phyloP scores from a whole-genome alignment of 2,888 invertebrate genomes.

The Paralinhomoeus sp. region DNA sequence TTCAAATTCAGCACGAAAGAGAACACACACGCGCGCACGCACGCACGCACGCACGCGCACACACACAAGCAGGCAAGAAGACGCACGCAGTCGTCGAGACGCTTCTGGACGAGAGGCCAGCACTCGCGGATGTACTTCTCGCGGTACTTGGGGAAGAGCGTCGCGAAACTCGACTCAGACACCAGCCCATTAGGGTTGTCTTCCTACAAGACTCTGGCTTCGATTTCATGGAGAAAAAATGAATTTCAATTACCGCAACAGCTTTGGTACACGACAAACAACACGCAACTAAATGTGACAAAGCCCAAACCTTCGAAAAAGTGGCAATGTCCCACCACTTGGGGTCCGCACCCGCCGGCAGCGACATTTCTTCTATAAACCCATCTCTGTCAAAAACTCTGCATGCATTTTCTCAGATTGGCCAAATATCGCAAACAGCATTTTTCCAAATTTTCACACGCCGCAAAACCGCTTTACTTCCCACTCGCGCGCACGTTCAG shows the following conservation, averaged over 20 bases:
- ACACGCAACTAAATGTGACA: not conserved
- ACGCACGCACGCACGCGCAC: too few species aligned
- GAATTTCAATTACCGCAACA: not conserved
- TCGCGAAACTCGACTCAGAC: constrained; percentile 85
- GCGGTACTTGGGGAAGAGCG: constrained; percentile 83
- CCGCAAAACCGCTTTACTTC: too few species aligned
- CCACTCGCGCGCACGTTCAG: too few species aligned
- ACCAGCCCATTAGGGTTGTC: constrained; percentile 68
- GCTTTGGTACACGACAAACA: not conserved
- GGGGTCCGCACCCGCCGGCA: constrained; percentile 9
- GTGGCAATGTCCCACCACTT: constrained; percentile 31
- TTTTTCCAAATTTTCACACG: too few species aligned
- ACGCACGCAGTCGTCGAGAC: constrained; percentile 45
- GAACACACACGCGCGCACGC: too few species aligned
- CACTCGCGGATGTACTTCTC: constrained; percentile 81
- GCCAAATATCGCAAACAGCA: too few species aligned
- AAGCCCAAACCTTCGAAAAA: constrained; percentile 43
- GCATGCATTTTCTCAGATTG: too few species aligned
- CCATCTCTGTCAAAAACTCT: too few species aligned
- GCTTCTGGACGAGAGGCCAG: constrained; percentile 78
- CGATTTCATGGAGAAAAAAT: constrained; percentile 30
- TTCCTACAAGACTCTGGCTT: constrained; percentile 50
- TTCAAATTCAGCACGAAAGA: too few species aligned
- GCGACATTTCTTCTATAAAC: too few species aligned
- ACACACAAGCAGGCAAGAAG: too few species aligned